Evolutionary conservation across 1,140 invertebrate genomes (phyloP), one percentile per base, ranked within the genome.

Genomic region (Ruditapes philippinarum): DNA sequence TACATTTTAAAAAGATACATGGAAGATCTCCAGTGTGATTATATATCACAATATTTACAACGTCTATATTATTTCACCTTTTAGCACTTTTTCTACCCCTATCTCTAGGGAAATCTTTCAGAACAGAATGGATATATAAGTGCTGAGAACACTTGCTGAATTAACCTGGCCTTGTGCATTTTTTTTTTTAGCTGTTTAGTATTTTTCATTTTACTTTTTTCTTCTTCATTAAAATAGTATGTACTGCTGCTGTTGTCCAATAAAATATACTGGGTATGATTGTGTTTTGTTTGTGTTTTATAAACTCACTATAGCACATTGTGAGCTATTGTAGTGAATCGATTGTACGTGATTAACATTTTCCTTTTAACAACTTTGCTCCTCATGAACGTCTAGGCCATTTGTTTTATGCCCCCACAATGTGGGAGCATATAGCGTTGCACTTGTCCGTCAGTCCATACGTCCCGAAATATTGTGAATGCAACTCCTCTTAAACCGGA

Each of bases 81-180:
- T 65, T 65, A 31, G n/a, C n/a, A n/a, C n/a, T n/a, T 31, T 65
- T 31, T 33, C 33, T 65, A 14, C 7, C 36, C n/a, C 25, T 28
- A 54, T 78, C 9, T 51, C 36, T 33, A 14, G 7, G 45, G 38
- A 7, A 17, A 74, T 74, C 7, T 25, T 74, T 81, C 33, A 81
- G 19, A 62, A 62, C 19, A n/a, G 70, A 76, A 45, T 86, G 84
- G 84, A 74, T 86, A 76, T 86, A 86, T 86, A 86, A 78, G 73
- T 42, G 78, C 74, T 78, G 73, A 86, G 84, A 38, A 33, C 84
- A 86, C 84, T 86, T 86, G 84, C 84, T 86, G 33, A 62, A 62
- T 86, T 28, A 33, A 51, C 70, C 73, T 86, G 84, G 73, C 73
- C 84, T 70, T 68, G 40, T 25, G 51, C n/a, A 51, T 65, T 36